Base-by-base conservation (phyloP, 2,797 vertebrate genomes). In the Manis pentadactyla region DNA sequence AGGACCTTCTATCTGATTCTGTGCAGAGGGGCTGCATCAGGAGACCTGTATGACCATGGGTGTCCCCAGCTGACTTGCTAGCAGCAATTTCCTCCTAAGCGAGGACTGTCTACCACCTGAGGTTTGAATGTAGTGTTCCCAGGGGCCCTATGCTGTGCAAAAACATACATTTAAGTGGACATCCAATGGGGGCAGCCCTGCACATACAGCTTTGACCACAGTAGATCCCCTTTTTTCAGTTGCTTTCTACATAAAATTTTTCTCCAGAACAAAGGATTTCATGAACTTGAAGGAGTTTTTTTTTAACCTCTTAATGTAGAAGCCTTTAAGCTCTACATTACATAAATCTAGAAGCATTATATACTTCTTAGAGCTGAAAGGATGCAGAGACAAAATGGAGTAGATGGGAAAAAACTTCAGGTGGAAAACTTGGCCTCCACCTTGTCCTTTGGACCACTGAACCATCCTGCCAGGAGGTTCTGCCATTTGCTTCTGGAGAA, bases 161-260 rank as follows among this genome's bases (percentile, higher is more conserved):
- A 21, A 5, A 3, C 2, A 4, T 4, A 7, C 3, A 13, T 27
- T 34, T 6, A 10, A 42, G 39, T 9, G 13, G 18, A 34, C 6
- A 3, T 11, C 1, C 9, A 0, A 11, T 13, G 29, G 42, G 27
- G 10, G 34, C 29, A 63, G 39, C 51, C 63, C 42, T 49, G 42
- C 51, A 64, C 10, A 2, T 1, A 11, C 34, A 53, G 31, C 11
- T 73, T 84, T 57, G 39, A 81, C 42, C 29, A 53, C 3, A 61
- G 39, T 27, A 11, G 15, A 51, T 55, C 31, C 19, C 37, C 15
- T 23, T 69, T 79, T n/a, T 31, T 63, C 23, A 31, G 25, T 57
- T 90, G 21, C 93, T 95, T 46, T 75, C 53, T 25, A 11, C 29
- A 7, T 53, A n/a, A 79, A 11, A n/a, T 31, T 66, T 68, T 46